These are phyloP conservation scores for Drosophila hamatofila DNA, from an alignment of 2,888 invertebrate species.

Conservation along the genomic window DNA sequence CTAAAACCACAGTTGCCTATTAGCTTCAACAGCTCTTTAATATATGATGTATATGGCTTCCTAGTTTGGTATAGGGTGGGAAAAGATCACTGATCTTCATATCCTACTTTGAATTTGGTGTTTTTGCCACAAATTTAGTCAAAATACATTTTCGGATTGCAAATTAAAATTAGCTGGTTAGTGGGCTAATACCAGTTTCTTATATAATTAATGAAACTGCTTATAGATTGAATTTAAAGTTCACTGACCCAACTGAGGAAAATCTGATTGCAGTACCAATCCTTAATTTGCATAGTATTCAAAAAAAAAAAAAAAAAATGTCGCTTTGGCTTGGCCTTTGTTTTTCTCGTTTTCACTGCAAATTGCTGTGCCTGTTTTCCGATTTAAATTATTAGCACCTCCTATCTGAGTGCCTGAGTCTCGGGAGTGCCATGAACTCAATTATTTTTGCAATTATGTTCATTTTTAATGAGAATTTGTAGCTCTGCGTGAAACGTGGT, in stretches of 20 bases:
- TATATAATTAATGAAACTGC: too few species aligned
- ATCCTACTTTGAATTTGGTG: too few species aligned
- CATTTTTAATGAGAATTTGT: slow-evolving; percentile 43
- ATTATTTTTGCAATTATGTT: slow-evolving; percentile 76
- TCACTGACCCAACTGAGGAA: background rate
- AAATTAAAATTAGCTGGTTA: too few species aligned
- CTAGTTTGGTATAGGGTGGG: too few species aligned
- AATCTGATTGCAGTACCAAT: background rate
- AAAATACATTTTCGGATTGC: too few species aligned
- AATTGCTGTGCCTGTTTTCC: slow-evolving; percentile 33
- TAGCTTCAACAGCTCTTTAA: too few species aligned
- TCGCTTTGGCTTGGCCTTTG: slow-evolving; percentile 6
- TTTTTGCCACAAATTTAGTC: too few species aligned
- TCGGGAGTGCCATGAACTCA: slow-evolving; percentile 76
- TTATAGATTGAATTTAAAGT: too few species aligned
- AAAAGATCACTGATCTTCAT: too few species aligned
- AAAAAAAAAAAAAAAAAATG: background rate
- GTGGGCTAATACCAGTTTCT: too few species aligned
- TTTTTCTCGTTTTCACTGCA: slow-evolving; percentile 22
- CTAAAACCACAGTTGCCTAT: too few species aligned
- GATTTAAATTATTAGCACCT: slow-evolving; percentile 30
- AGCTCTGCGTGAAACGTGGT: slow-evolving; percentile 33
- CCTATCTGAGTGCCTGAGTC: slow-evolving; percentile 35
- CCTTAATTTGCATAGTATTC: background rate
- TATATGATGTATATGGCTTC: too few species aligned